Base-by-base conservation (phyloP, 2,113 vertebrate species). In the Carassius carassius region DNA sequence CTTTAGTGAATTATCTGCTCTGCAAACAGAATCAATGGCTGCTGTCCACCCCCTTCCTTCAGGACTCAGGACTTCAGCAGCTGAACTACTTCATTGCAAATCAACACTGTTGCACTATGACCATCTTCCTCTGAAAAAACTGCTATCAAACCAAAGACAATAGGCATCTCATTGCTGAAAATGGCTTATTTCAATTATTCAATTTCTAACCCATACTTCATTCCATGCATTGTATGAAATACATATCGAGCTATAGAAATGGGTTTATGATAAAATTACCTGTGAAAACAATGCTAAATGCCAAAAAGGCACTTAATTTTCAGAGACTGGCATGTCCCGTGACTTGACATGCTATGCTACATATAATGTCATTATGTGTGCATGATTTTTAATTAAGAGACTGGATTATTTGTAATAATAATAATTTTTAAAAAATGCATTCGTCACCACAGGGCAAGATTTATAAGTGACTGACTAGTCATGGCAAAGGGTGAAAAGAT, bases 1-100 rank as follows among this genome's bases (percentile, higher is more conserved):
- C 74, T 76, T 73, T 56, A 76, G 17, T 3, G 29, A 76, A 76
- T 49, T 17, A 76, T 76, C 47, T 5, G 9, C 49, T 76, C 49
- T 47, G 37, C 14, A 23, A 65, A 67, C 60, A 47, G 25, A 67
- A 67, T 67, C 21, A 67, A 23, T 49, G 25, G 63, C 14, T 69
- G 41, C 41, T 14, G 70, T 47, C 41, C 37, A 47, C 41, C 70
- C 37, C 21, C 37, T 11, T 73, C 37, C 37, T 47, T 73, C 21
- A 73, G 37, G 19, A 73, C 16, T 69, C 32, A 69, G 32, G 32
- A 32, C 67, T 37, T 37, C 16, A 35, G 67, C 10, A n/a, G n/a
- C 21, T 73, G 41, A 73, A 73, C 70, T 73, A 73, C 37, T 73
- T 73, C 70, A 44, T 14, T 14, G 17, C 6, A 67, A 67, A 35